Conservation (phyloP, 2,113 vertebrate genomes). For the Archocentrus centrarchus region DNA sequence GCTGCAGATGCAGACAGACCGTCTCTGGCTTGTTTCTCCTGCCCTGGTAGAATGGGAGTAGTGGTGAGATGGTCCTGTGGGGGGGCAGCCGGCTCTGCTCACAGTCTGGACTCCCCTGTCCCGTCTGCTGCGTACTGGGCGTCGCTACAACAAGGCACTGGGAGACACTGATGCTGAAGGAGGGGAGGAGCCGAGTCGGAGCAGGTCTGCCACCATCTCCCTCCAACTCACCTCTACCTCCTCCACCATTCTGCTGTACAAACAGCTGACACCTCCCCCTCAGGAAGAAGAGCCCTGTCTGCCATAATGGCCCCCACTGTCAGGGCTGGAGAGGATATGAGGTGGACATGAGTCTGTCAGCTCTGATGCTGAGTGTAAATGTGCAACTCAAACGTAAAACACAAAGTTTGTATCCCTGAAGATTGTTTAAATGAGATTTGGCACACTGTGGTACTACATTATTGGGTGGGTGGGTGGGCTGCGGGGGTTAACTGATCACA, state of each 20-base stretch:
- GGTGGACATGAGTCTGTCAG: slow-evolving; percentile 17
- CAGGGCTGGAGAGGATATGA: not conserved
- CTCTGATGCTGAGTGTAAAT: slow-evolving; percentile 18
- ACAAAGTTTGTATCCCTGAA: slow-evolving; percentile 78
- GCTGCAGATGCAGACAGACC: slow-evolving; percentile 17
- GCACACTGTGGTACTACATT: slow-evolving; percentile 74
- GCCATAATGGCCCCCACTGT: not conserved
- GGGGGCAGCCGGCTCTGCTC: not conserved
- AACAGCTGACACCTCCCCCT: slow-evolving; percentile 11
- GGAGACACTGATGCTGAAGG: slow-evolving; percentile 52
- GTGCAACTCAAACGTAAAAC: slow-evolving; percentile 60
- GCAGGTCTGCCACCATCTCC: not conserved
- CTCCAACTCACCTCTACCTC: not conserved
- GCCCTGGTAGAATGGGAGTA: slow-evolving; percentile 18
- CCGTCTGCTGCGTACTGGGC: slow-evolving; percentile 6
- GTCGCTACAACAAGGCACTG: slow-evolving; percentile 75
- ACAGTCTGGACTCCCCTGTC: slow-evolving; percentile 3
- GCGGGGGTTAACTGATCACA: slow-evolving; percentile 43
- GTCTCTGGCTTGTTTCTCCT: slow-evolving; percentile 34
- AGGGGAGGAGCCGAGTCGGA: not conserved
- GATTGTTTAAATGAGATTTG: slow-evolving; percentile 74
- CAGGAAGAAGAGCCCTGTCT: slow-evolving; percentile 12
- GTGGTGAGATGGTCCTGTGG: slow-evolving; percentile 37
- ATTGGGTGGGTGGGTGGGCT: slow-evolving; percentile 4
- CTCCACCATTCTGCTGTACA: slow-evolving; percentile 24